Percentiles rank a stretch among this genome's conserved stretches.
Evolutionary conservation across 2,797 vertebrate genomes (phyloP).

Genomic region (Protonibea diacanthus): DNA sequence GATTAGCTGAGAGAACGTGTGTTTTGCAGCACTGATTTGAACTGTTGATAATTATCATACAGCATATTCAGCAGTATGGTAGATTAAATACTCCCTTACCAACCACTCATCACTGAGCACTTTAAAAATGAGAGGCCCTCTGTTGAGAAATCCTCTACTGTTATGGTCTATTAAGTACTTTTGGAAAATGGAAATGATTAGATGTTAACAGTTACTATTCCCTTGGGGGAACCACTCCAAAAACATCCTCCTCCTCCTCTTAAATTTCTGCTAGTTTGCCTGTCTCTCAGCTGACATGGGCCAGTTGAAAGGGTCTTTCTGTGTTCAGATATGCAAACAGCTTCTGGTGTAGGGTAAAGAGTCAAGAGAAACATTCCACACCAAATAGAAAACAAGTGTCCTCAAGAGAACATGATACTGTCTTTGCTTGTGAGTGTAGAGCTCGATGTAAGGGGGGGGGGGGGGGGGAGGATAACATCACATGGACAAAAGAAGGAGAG

Average conservation of each 20-base stretch:
- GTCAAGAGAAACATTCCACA: slow-evolving; percentile 57
- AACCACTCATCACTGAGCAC: slow-evolving; percentile 31
- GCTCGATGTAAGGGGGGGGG: not conserved
- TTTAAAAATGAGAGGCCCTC: slow-evolving; percentile 38
- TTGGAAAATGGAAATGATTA: slow-evolving; percentile 51
- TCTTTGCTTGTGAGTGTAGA: slow-evolving; percentile 20
- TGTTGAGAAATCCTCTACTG: slow-evolving; percentile 33
- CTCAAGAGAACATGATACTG: slow-evolving; percentile 33
- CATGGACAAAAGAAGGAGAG: slow-evolving; percentile 36
- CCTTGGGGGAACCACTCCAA: slow-evolving; percentile 20
- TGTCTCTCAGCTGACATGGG: slow-evolving; percentile 3
- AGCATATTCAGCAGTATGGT: slow-evolving; percentile 23
- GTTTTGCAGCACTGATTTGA: slow-evolving; percentile 8
- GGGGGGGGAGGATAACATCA: slow-evolving; percentile 22
- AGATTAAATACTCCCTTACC: slow-evolving; percentile 30
- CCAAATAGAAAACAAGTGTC: slow-evolving; percentile 61
- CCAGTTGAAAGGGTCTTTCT: slow-evolving; percentile 32
- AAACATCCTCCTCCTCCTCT: slow-evolving; percentile 42
- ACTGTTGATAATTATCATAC: slow-evolving; percentile 29
- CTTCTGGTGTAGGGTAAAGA: slow-evolving; percentile 46
- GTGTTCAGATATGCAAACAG: slow-evolving; percentile 52
- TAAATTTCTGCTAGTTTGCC: slow-evolving; percentile 23
- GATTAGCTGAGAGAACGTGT: slow-evolving; percentile 22
- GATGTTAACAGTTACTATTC: slow-evolving; percentile 38
- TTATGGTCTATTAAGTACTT: slow-evolving; percentile 20